Evolutionary conservation across 1,140 invertebrate species (phyloP), one percentile per base, ranked within the genome.

Genomic region (Musca vetustissima): DNA sequence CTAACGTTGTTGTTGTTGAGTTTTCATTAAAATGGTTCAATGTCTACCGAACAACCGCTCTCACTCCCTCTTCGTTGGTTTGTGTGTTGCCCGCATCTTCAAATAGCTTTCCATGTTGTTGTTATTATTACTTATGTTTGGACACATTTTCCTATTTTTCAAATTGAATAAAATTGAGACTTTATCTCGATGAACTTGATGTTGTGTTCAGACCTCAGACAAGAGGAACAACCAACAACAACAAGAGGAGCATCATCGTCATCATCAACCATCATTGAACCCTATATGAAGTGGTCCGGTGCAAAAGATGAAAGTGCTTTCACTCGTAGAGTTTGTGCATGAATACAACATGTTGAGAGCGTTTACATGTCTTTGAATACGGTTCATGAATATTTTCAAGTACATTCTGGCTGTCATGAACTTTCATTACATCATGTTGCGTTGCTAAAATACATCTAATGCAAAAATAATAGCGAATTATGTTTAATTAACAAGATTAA

Each of bases 261-360:
- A 22, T 57, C 19, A 57, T 57, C 53, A 57, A 13, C n/a, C 24
- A 57, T 57, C 25, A 57, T 57, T 57, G 15, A 57, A 25, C 25
- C 53, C 24, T 28, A 24, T n/a, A 25, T 57, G 25, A 57, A 2
- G 49, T n/a, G 19, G 36, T 43, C 36, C 36, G 11, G 36, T 43
- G 36, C 36, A 43, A 43, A 43, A 43, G 49, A 19, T 50, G 49
- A 50, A 50, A 57, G 53, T 57, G 53, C 53, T 57, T 57, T 25
- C 25, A 25, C 25, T 24, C 24, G 22, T 28, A 28, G 24, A 17
- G 22, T 25, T 43, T 43, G 11, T 57, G 53, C 24, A 57, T 57
- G 53, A 24, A 53, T 13, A 21, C 49, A 52, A 52, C 52, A 53
- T 43, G n/a, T n/a, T n/a, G 36, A 43, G 22, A 53, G 19, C 19